Conservation (phyloP, 1,140 invertebrate species). For the Augochlora pura region DNA sequence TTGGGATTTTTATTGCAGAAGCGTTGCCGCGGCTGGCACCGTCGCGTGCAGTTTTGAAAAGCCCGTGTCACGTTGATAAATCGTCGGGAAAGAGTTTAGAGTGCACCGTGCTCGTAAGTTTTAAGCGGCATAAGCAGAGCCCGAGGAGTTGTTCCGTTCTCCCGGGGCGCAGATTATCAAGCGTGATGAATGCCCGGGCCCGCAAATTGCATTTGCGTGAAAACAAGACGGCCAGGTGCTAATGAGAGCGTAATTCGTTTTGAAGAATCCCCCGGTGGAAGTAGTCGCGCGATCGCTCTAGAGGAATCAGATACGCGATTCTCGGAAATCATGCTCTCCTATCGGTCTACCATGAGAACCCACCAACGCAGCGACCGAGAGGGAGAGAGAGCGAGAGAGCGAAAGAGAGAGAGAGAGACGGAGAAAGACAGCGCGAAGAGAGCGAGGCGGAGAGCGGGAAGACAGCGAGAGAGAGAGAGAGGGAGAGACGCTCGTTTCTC, state of each 20-base stretch:
- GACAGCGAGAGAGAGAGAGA: too few species aligned
- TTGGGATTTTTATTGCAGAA: too few species aligned
- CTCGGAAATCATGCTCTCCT: slow-evolving; percentile 8
- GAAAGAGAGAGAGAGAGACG: too few species aligned
- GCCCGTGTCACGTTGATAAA: too few species aligned
- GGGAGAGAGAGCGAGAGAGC: too few species aligned
- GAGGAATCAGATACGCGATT: slow-evolving; percentile 1
- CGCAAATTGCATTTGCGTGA: slow-evolving; percentile 22
- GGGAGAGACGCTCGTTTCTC: not conserved
- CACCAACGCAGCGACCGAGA: not conserved
- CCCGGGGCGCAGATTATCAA: not conserved
- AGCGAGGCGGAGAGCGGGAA: too few species aligned
- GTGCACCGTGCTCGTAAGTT: not conserved
- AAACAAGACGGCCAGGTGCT: slow-evolving; percentile 27
- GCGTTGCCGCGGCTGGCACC: too few species aligned
- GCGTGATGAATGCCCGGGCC: slow-evolving; percentile 21
- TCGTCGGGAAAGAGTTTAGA: too few species aligned
- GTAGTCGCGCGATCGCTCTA: not conserved
- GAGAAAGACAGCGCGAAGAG: too few species aligned
- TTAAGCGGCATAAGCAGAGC: not conserved
- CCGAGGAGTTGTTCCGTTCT: slow-evolving; percentile 17
- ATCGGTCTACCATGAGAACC: slow-evolving; percentile 24
- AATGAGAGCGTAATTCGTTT: slow-evolving; percentile 27
- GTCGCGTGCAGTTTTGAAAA: too few species aligned
- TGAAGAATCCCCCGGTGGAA: slow-evolving; percentile 10